Percentiles rank a stretch among this genome's conserved stretches.
Evolutionary conservation across 2,797 vertebrate species (phyloP).

Genomic region (Holocentrus rufus): DNA sequence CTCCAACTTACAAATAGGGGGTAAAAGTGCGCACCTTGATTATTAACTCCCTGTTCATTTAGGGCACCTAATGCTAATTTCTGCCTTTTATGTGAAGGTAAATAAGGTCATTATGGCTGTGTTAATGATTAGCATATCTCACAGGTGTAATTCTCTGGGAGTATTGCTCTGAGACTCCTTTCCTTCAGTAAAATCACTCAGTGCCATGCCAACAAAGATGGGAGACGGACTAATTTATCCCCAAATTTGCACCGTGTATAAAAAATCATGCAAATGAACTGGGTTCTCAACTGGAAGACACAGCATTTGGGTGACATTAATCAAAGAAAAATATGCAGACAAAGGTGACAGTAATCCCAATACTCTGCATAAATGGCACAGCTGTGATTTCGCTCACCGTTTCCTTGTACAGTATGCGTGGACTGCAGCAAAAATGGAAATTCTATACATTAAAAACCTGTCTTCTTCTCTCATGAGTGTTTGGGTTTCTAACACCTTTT

Average conservation of each 20-base stretch:
- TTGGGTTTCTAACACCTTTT: conserved; percentile 53
- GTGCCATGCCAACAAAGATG: conserved; percentile 82
- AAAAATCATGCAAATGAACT: conserved; percentile 90
- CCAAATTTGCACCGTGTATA: conserved; percentile 85
- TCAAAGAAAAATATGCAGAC: conserved; percentile 88
- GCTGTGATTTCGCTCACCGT: conserved; percentile 75
- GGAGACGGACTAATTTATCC: conserved; percentile 84
- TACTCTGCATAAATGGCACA: conserved; percentile 81
- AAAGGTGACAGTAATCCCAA: conserved; percentile 87
- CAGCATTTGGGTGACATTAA: conserved; percentile 88
- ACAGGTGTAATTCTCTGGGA: conserved; percentile 84
- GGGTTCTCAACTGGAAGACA: conserved; percentile 84
- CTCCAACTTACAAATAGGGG: conserved; percentile 64
- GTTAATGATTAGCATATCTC: conserved; percentile 84
- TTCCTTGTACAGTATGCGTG: conserved; percentile 68
- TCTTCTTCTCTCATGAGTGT: conserved; percentile 69
- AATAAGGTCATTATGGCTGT: conserved; percentile 85
- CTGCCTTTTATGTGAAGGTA: conserved; percentile 85
- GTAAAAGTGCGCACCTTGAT: conserved; percentile 74
- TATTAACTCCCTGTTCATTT: conserved; percentile 84
- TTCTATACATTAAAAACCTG: conserved; percentile 68
- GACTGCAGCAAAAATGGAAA: conserved; percentile 56
- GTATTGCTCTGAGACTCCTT: conserved; percentile 73
- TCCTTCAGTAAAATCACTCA: conserved; percentile 79
- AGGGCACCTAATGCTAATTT: conserved; percentile 83